Evolutionary conservation across 2,888 invertebrate species (phyloP).

Genomic region (Cinara cedri): DNA sequence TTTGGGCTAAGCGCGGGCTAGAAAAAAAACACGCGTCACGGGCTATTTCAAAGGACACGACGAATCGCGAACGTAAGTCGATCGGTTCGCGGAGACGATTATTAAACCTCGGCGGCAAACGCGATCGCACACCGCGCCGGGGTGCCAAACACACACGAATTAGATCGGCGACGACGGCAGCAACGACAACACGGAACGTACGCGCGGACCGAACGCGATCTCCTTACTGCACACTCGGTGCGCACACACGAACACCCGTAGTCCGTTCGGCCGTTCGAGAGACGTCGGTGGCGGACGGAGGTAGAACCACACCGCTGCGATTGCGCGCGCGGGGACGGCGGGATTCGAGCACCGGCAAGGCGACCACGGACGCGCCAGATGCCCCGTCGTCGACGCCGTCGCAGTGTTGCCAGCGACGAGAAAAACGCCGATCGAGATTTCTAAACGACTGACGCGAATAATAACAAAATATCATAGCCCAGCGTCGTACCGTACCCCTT

Average conservation of each 20-base stretch:
- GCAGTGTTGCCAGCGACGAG: constrained; percentile 40
- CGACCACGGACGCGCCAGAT: constrained; percentile 46
- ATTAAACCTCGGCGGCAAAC: too few relatives aligned
- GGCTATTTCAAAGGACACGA: neutral
- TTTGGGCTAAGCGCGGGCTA: too few relatives aligned
- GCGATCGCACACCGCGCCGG: too few relatives aligned
- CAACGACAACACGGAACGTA: constrained; percentile 19
- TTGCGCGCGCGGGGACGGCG: constrained; percentile 15
- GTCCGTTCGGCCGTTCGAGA: neutral
- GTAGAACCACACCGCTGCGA: neutral
- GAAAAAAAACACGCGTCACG: neutral
- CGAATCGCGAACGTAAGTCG: neutral
- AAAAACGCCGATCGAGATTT: too few relatives aligned
- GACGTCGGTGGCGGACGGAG: neutral
- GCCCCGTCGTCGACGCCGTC: neutral
- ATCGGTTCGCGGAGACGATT: neutral
- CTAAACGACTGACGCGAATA: too few relatives aligned
- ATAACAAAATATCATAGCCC: too few relatives aligned
- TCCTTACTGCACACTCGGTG: constrained; percentile 10
- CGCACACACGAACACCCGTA: neutral
- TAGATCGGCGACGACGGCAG: neutral
- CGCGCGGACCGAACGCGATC: constrained; percentile 12
- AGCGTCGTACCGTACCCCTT: too few relatives aligned
- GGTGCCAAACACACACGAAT: neutral
- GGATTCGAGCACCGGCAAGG: constrained; percentile 12